These are phyloP conservation scores for Copidosoma floridanum DNA, from an alignment of 1,140 invertebrate species.

Conservation along the genomic window DNA sequence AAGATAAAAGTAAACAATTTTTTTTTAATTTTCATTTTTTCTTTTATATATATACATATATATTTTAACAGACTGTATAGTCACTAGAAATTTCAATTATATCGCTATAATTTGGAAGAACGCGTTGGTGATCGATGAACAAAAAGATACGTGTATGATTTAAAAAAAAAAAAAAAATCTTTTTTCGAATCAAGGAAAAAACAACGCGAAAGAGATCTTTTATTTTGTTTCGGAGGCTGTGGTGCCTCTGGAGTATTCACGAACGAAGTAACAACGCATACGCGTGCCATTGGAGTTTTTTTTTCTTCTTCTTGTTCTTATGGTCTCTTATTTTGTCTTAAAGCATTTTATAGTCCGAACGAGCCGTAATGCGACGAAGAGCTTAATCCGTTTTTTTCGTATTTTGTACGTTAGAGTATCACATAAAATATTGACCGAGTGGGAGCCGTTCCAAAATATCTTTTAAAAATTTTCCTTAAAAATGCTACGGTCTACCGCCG, in stretches of 20 bases:
- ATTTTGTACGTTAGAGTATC: slow-evolving; percentile 56
- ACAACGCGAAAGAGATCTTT: background rate
- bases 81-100: no score
- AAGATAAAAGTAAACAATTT: slow-evolving; percentile 11
- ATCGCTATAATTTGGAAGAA: no score
- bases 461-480: background rate
- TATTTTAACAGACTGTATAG: no score
- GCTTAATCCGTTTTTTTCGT: no score
- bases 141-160: no score
- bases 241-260: slow-evolving; percentile 1
- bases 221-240: background rate
- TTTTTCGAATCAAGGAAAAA: no score
- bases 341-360: no score
- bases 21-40: slow-evolving; percentile 9
- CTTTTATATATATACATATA: no score
- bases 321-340: no score
- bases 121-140: no score
- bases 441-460: slow-evolving; percentile 35
- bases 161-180: no score
- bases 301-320: slow-evolving; percentile 2
- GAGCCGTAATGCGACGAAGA: slow-evolving; percentile 45
- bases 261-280: background rate
- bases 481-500: no score
- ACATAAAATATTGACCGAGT: slow-evolving; percentile 50
- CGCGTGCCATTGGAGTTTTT: background rate